Evolutionary conservation across 2,888 invertebrate genomes (phyloP), one percentile per base, ranked within the genome.

Genomic region (Erpobdella octoculata): DNA sequence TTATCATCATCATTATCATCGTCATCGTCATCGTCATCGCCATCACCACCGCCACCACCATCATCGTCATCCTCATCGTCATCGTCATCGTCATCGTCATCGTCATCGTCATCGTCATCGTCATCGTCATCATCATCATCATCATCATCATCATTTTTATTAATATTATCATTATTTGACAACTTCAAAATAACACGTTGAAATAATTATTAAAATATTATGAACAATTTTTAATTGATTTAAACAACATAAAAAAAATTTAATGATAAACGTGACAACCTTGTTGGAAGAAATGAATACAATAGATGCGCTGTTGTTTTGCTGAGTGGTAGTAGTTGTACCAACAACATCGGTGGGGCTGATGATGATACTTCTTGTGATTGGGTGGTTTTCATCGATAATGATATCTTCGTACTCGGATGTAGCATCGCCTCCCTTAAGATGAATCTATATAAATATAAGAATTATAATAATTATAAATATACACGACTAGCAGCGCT

Each of bases 1-100:
- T 68, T 53, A 68, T 68, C 68, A 68, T 68, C 48, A 58, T 69
- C 69, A 69, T 69, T 53, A 69, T 53, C 53, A n/a, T 5, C 53
- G 28, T 31, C 46, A 61, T 53, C 53, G 21, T 53, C 53, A 53
- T 69, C 69, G 33, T 69, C 69, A 53, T 69, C 53, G 28, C 28
- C 53, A 69, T 69, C 69, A n/a, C 28, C 21, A 46, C 21, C 69
- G 53, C 35, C 68, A 68, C 35, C 48, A 4, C n/a, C n/a, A 21
- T 53, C 21, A 2, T 53, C 28, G 53, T 53, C 53, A 53, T 53
- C 53, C 5, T 53, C 53, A 53, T 53, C 53, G 28, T 41, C 33
- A 31, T 65, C 65, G 31, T 65, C 65, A 31, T 65, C 65, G 33
- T 65, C 65, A 31, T 46, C 66, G 35, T 66, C 37, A 66, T 66